A percentile compares a stretch with the other conserved stretches of the same genome.
Conservation (phyloP, 2,888 invertebrate genomes). For the Stictocephala bisonia region DNA sequence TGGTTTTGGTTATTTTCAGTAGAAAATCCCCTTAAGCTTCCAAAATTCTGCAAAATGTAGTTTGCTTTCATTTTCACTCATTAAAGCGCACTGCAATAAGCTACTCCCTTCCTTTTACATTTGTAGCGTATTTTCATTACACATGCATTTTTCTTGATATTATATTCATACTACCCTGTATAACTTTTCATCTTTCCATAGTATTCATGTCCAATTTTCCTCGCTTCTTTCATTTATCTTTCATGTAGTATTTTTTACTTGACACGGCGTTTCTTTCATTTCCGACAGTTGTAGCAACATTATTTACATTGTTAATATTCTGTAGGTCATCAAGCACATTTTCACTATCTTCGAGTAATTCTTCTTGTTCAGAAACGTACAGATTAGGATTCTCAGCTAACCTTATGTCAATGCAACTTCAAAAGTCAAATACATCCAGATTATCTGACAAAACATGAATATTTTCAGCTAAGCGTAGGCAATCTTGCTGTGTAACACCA, state of each 20-base stretch:
- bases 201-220: slow-evolving; percentile 21
- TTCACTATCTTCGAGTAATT: background rate
- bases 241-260: slow-evolving; percentile 15
- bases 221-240: slow-evolving; percentile 31
- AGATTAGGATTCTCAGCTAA: background rate
- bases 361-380: background rate
- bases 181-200: slow-evolving; percentile 16
- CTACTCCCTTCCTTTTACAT: slow-evolving; percentile 22
- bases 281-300: background rate
- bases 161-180: slow-evolving; percentile 3
- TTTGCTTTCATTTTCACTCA: slow-evolving; percentile 14
- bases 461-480: background rate
- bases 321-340: background rate
- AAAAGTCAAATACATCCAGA: background rate
- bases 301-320: background rate
- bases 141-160: slow-evolving; percentile 14
- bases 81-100: slow-evolving; percentile 15
- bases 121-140: slow-evolving; percentile 23
- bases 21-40: too few species aligned
- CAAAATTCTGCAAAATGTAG: slow-evolving; percentile 22
- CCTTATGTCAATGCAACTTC: background rate
- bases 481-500: background rate
- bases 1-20: too few species aligned
- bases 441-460: background rate
- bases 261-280: slow-evolving; percentile 31